Evolutionary conservation across 2,797 vertebrate genomes (phyloP).

Genomic region (Vipera latastei): DNA sequence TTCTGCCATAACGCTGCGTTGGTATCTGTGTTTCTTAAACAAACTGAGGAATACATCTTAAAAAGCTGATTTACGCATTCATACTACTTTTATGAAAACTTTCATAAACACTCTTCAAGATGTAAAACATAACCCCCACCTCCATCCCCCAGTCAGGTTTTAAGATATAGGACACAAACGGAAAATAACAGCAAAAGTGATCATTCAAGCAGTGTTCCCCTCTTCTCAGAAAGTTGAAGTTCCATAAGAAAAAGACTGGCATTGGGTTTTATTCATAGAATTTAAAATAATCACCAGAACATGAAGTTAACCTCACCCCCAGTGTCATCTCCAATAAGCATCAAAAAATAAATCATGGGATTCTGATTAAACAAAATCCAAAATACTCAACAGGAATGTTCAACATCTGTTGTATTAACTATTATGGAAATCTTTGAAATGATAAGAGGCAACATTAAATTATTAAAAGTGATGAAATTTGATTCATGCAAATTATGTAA

Average conservation of each 20-base stretch:
- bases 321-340: not conserved
- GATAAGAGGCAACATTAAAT: not conserved
- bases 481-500: not conserved
- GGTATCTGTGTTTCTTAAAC: constrained; percentile 93
- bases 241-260: not conserved
- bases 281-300: not conserved
- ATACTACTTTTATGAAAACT: not conserved
- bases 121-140: not conserved
- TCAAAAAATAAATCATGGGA: not conserved
- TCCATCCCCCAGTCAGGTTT: not conserved
- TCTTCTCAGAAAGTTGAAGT: not conserved
- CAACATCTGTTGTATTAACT: not conserved
- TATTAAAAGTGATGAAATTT: not conserved
- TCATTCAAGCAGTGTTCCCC: not conserved
- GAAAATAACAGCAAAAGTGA: not conserved
- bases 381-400: not conserved
- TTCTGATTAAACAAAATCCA: not conserved
- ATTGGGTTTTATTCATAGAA: not conserved
- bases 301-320: not conserved
- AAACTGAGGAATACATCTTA: constrained; percentile 68
- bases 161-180: not conserved
- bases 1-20: constrained; percentile 92
- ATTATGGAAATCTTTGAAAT: not conserved
- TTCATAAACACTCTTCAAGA: not conserved
- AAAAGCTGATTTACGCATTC: not conserved